These are phyloP conservation scores for Parnassius orleans DNA, from an alignment of 2,888 invertebrate species.

Conservation along the genomic window DNA sequence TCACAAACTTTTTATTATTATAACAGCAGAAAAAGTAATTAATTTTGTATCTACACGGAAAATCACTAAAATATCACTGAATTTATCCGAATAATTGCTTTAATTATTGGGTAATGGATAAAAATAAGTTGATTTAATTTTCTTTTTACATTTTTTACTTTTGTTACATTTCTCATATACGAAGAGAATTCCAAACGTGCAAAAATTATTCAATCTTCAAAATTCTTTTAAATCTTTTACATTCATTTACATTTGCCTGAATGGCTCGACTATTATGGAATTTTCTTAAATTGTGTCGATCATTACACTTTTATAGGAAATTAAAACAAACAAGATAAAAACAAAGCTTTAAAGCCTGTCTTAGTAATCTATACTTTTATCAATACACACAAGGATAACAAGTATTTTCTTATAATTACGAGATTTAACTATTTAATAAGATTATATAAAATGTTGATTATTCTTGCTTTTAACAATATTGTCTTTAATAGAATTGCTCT, in stretches of 20 bases:
- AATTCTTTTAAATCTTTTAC: no score
- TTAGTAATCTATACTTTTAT: constrained; percentile 30
- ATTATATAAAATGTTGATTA: constrained; percentile 73
- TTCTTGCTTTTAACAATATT: constrained; percentile 77
- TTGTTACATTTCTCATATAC: no score
- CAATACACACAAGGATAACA: constrained; percentile 42
- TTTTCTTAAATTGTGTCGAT: no score
- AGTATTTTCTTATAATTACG: constrained; percentile 33
- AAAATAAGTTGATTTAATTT: no score
- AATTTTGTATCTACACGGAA: neutral
- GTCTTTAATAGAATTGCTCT: constrained; percentile 75
- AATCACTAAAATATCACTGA: neutral
- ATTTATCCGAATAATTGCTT: no score
- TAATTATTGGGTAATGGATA: no score
- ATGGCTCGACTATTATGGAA: no score
- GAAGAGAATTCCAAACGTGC: no score
- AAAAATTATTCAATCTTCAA: no score
- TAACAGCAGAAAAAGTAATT: neutral
- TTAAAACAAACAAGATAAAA: constrained; percentile 13
- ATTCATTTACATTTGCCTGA: no score
- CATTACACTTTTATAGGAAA: neutral
- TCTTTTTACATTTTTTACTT: no score
- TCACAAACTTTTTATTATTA: neutral
- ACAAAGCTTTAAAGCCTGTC: constrained; percentile 27
- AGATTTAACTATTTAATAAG: constrained; percentile 49